Conservation (phyloP, 2,888 invertebrate genomes). For the Orgyia antiqua region DNA sequence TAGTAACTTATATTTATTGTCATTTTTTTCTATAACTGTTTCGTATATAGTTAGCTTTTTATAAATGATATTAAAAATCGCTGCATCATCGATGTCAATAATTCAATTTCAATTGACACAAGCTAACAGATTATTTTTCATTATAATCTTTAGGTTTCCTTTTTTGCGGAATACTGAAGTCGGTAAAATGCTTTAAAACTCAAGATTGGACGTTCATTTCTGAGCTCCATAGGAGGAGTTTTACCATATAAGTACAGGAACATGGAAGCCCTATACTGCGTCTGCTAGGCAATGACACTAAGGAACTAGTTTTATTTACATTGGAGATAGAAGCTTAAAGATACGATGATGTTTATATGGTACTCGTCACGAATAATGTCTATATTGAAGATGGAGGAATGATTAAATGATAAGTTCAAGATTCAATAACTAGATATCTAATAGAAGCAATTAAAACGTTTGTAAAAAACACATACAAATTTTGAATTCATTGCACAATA, state of each 20-base stretch:
- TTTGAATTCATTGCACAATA: no score
- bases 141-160: conserved; percentile 4
- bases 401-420: no score
- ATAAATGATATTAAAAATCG: neutral
- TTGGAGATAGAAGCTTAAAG: no score
- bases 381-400: no score
- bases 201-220: conserved; percentile 12
- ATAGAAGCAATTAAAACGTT: no score
- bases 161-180: conserved; percentile 12
- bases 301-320: conserved; percentile 10
- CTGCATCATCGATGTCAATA: neutral
- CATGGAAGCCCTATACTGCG: conserved; percentile 8
- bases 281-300: conserved; percentile 11
- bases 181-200: conserved; percentile 17
- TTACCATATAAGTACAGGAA: conserved; percentile 13
- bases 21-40: no score
- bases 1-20: neutral
- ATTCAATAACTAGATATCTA: no score
- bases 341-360: no score
- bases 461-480: no score
- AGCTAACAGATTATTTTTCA: conserved; percentile 10
- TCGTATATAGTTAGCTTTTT: no score
- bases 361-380: no score
- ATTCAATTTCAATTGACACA: conserved; percentile 10
- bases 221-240: conserved; percentile 9